phyloP scores from a whole-genome alignment of 2,888 invertebrate genomes.

The Byasa hedistus region DNA sequence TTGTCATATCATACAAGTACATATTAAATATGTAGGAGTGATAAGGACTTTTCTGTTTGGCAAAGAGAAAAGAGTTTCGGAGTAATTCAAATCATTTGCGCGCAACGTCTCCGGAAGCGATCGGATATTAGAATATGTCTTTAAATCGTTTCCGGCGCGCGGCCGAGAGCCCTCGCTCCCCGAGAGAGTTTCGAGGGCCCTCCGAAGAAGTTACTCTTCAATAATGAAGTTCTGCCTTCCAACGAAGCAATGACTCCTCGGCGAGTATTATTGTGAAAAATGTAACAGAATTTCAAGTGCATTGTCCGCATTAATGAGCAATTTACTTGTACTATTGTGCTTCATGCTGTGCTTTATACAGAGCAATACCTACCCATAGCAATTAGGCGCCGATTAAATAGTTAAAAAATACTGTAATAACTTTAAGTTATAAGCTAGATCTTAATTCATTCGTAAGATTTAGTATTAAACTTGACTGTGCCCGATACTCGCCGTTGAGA shows the following conservation, averaged over 20 bases:
- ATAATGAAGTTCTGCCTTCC: slow-evolving; percentile 15
- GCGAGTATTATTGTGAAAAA: neutral
- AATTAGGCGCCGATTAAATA: too few species aligned
- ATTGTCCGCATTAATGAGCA: neutral
- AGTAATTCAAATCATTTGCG: slow-evolving; percentile 10
- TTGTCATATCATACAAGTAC: too few species aligned
- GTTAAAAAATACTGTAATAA: too few species aligned
- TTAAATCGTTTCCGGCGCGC: slow-evolving; percentile 6
- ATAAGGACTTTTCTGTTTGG: too few species aligned
- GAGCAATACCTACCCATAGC: too few species aligned
- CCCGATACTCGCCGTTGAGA: too few species aligned
- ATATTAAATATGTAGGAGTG: too few species aligned
- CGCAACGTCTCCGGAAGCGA: slow-evolving; percentile 3
- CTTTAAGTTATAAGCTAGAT: too few species aligned
- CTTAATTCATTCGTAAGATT: too few species aligned
- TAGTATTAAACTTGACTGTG: too few species aligned
- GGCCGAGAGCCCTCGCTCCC: slow-evolving; percentile 1
- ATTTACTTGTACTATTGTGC: too few species aligned
- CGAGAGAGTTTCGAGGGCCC: slow-evolving; percentile 15
- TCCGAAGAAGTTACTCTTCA: slow-evolving; percentile 24
- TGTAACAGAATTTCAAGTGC: neutral
- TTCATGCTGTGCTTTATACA: too few species aligned
- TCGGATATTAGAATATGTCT: slow-evolving; percentile 19
- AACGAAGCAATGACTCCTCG: slow-evolving; percentile 8
- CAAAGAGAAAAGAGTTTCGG: neutral